These are phyloP conservation scores for Liolophura sinensis DNA, from an alignment of 1,140 invertebrate species.

Conservation along the genomic window DNA sequence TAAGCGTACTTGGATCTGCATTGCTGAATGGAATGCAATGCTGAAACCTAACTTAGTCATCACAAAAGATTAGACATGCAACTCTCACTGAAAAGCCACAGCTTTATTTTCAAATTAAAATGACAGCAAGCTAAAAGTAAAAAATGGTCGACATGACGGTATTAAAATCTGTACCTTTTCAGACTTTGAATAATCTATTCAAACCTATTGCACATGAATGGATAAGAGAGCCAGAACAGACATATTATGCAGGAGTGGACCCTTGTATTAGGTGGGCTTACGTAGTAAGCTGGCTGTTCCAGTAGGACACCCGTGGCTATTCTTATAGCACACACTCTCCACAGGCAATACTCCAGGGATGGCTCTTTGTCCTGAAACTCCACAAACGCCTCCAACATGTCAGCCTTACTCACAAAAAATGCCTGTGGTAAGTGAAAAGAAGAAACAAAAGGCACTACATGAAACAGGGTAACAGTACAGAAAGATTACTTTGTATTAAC, in stretches of 20 bases:
- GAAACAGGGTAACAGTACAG: neutral
- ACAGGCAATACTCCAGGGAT: constrained; percentile 45
- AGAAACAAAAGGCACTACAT: neutral
- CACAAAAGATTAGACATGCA: no score
- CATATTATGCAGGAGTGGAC: neutral
- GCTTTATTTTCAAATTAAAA: neutral
- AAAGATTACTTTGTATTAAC: neutral
- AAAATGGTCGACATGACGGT: neutral
- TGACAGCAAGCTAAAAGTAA: neutral
- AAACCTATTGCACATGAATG: neutral
- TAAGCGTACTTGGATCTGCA: no score
- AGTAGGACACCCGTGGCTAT: constrained; percentile 40
- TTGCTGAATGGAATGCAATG: neutral
- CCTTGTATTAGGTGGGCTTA: constrained; percentile 2
- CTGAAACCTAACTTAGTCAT: no score
- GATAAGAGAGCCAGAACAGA: neutral
- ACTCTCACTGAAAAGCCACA: neutral
- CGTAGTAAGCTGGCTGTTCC: constrained; percentile 42
- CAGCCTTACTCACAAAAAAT: constrained; percentile 37
- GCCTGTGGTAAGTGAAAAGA: constrained; percentile 25
- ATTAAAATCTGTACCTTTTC: no score
- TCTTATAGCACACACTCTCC: constrained; percentile 47
- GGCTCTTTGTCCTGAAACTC: constrained; percentile 35
- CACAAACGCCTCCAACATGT: constrained; percentile 38
- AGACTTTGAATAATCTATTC: neutral